Base-by-base conservation (phyloP, 2,888 invertebrate species). In the Horisme vitalbata region DNA sequence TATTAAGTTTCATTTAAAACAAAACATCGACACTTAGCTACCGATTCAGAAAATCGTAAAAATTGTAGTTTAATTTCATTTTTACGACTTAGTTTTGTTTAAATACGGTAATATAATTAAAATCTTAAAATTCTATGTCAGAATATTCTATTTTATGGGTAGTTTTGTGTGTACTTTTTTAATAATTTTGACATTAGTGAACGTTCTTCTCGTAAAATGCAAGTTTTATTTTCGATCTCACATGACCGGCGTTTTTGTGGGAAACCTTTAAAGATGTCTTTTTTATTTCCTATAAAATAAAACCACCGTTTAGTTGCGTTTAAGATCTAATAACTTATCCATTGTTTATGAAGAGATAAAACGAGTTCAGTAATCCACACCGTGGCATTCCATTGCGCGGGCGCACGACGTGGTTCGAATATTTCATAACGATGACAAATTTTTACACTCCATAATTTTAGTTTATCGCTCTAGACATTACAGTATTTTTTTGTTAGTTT, bases 131-230 rank as follows among this genome's bases (percentile, higher is more conserved):
- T 35, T 36, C 15, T 39, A 43, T 33, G 27, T n/a, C 35, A 18
- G 26, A 51, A 41, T 47, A 41, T 51, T 49, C 39, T 24, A 31
- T 47, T 53, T 51, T 49, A 53, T 44, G 34, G 30, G n/a, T 14
- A 20, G 8, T 21, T 44, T 39, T 38, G 32, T 39, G 38, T 36
- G 45, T 28, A 41, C 14, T 18, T 28, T 56, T 49, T 41, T 7
- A 46, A 39, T 49, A 46, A 46, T 37, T 53, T 41, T 45, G 36
- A 49, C 48, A 31, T 57, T 46, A 30, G 35, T 50, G 32, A 43
- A 41, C 41, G 12, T 41, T 45, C 51, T 28, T 32, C 23, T 51
- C 53, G 38, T 57, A 49, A 57, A 56, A 39, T 18, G 9, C 8
- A 8, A 12, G 9, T 48, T 48, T 52, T 48, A 48, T 43, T 47